Base-by-base conservation (phyloP, 2,113 vertebrate genomes). In the Xenus cinereus region DNA sequence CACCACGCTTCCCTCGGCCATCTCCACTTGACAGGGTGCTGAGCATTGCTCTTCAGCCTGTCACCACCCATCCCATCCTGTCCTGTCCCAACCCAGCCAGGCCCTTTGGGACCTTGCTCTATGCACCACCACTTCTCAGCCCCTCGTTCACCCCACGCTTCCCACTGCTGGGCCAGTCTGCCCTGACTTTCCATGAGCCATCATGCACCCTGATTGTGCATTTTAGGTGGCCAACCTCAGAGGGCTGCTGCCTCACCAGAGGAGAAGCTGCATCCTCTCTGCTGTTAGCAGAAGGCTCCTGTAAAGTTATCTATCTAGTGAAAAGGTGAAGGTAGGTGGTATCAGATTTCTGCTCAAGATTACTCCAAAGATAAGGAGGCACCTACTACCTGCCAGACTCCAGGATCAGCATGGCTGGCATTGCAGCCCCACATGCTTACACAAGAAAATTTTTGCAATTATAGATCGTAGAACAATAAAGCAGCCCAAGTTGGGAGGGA, bases 91-190 rank as follows among this genome's bases (percentile, higher is more conserved):
- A 10, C 35, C 35, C 23, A 28, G 11, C 37, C n/a, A 1, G 2
- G 27, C 45, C 30, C 21, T 30, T 11, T 4, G 19, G 43, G 51
- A 56, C 12, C 26, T 54, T 37, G 37, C 41, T 68, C 37, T 5
- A 0, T 27, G 48, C 4, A 2, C 66, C 0, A 0, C 21, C 23
- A 1, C 32, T 41, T 63, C 69, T 24, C 48, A 54, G 33, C 27
- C 28, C 14, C 10, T 9, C 1, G 1, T 37, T 78, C 51, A 18
- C 14, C n/a, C 41, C 19, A 13, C 32, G 46, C 26, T 63, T 84
- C 66, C 56, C 62, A 7, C 27, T 0, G 0, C 17, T 0, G 0
- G 18, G 16, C 63, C 23, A 7, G 7, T 41, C 78, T 62, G n/a
- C 53, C 57, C 45, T n/a, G 45, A 10, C 30, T 64, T 78, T 43